Base-by-base conservation (phyloP, 1,140 invertebrate genomes). In the Daktulosphaira vitifoliae region DNA sequence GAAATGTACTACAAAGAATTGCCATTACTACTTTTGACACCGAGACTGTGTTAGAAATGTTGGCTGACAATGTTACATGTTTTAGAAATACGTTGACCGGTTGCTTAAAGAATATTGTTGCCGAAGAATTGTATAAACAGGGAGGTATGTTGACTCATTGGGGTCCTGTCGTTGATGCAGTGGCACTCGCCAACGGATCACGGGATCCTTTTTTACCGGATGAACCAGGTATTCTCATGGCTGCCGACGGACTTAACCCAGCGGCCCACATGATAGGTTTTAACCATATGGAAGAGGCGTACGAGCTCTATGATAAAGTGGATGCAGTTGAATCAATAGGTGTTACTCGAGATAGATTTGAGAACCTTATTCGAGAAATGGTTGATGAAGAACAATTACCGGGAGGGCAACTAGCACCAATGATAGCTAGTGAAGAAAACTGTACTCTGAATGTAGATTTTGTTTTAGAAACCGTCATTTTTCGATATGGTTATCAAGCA, bases 281-380 rank as follows among this genome's bases (percentile, higher is more conserved):
- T 65, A 88, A 86, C 0, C 83, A 86, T 69, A 88, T 88, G 80
- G 87, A 90, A 73, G 84, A 88, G 68, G 83, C 81, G 18, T 71
- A 89, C 6, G 74, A 74, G 9, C 75, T 74, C 18, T 79, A 79
- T 20, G 78, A 78, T 50, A 71, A 80, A 15, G 69, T 84, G 1
- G 78, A 81, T 23, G 54, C 38, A 22, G 20, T 79, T 73, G 18
- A 9, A 13, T 79, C 69, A 74, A 73, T 71, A 73, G 81, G 81
- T 6, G 74, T 81, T 65, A 75, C 74, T 68, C 71, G 75, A 68
- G 69, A 79, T 39, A 79, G 83, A 66, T 62, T 62, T 16, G 56
- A 62, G 25, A 8, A 39, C 9, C 78, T 84, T 71, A 79, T 85
- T 13, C 77, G 74, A 15, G 83, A 87, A 1, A 76, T 77, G 3